These are phyloP conservation scores for Habroteleia sp. DNA, from an alignment of 2,888 invertebrate species.

Conservation along the genomic window DNA sequence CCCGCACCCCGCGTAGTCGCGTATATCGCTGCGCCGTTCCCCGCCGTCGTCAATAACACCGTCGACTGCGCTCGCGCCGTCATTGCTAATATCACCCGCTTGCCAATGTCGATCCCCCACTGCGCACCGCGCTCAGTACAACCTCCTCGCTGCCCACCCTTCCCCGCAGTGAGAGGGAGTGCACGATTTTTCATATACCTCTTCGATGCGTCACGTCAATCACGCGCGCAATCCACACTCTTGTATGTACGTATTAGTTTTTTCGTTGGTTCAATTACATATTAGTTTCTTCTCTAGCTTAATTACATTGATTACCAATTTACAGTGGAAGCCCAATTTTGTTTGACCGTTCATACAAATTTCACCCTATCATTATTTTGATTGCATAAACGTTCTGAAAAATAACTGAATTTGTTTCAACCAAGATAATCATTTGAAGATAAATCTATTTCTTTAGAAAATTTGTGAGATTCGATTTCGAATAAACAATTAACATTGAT, in stretches of 20 bases:
- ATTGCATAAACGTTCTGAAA: too few species aligned
- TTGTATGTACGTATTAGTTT: constrained; percentile 25
- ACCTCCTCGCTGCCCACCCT: constrained; percentile 16
- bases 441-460: too few species aligned
- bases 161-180: neutral
- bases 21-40: constrained; percentile 49
- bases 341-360: neutral
- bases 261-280: constrained; percentile 17
- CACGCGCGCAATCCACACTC: constrained; percentile 27
- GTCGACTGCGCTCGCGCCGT: constrained; percentile 42
- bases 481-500: too few species aligned
- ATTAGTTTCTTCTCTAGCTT: constrained; percentile 20
- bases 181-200: constrained; percentile 26
- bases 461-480: too few species aligned
- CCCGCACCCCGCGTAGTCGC: constrained; percentile 64
- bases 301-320: constrained; percentile 5
- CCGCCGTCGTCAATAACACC: constrained; percentile 54
- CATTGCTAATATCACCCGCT: constrained; percentile 50
- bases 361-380: too few species aligned
- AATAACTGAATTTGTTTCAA: too few species aligned
- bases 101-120: constrained; percentile 52
- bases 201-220: constrained; percentile 45
- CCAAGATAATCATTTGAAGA: too few species aligned
- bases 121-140: constrained; percentile 2
- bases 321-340: constrained; percentile 6